phyloP scores from a whole-genome alignment of 1,140 invertebrate genomes.

The Nomia melanderi region DNA sequence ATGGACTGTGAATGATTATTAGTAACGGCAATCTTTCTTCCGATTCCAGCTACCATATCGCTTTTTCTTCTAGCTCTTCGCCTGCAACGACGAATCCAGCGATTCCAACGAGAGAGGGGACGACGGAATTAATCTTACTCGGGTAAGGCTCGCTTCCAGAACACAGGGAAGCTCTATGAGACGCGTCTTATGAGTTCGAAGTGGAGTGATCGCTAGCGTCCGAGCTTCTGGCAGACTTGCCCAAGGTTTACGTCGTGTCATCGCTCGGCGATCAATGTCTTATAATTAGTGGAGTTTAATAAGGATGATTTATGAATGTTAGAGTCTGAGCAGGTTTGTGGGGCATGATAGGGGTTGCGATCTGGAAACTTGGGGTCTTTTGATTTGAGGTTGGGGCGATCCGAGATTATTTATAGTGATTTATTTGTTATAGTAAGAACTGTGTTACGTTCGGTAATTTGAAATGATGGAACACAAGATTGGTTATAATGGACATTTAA shows the following conservation, averaged over 20 bases:
- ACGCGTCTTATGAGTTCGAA: slow-evolving; percentile 12
- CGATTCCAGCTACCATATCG: not conserved
- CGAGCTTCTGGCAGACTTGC: not conserved
- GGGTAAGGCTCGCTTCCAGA: slow-evolving; percentile 41
- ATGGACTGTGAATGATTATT: slow-evolving; percentile 66
- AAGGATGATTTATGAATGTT: not conserved
- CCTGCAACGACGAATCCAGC: slow-evolving; percentile 1
- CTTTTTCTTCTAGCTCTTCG: not conserved
- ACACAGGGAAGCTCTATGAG: slow-evolving; percentile 15
- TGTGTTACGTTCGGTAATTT: too few species aligned
- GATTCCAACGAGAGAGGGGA: slow-evolving; percentile 40
- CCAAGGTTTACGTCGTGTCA: slow-evolving; percentile 8
- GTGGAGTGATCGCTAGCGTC: not conserved
- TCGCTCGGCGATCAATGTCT: not conserved
- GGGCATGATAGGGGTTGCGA: too few species aligned
- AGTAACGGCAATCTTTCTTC: slow-evolving; percentile 37
- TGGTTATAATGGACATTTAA: too few species aligned
- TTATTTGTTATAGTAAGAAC: too few species aligned
- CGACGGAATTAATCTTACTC: slow-evolving; percentile 53
- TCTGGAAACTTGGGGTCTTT: too few species aligned
- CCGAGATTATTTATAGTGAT: too few species aligned
- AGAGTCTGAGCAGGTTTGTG: not conserved
- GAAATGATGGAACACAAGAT: too few species aligned
- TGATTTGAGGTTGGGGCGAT: too few species aligned
- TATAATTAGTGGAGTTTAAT: slow-evolving; percentile 7